phyloP scores from a whole-genome alignment of 92 coral and sea anemone genomes.

The Siderastrea radians region DNA sequence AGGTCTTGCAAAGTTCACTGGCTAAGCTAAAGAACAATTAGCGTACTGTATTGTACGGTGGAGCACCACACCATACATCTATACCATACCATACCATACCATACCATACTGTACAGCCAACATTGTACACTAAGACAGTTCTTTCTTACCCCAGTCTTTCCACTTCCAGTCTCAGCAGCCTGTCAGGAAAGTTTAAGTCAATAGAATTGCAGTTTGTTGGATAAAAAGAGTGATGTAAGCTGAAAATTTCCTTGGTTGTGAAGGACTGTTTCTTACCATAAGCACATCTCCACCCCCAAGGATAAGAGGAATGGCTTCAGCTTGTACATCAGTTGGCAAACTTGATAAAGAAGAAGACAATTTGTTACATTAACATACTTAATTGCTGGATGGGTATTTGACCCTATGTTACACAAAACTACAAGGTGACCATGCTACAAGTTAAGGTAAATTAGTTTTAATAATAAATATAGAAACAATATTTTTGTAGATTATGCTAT shows the following conservation, averaged over 20 bases:
- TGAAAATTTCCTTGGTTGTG: neutral
- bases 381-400: no score
- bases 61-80: no score
- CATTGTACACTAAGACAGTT: neutral
- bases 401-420: no score
- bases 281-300: constrained; percentile 99
- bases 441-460: no score
- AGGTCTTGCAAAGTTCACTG: no score
- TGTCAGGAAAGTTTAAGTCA: constrained; percentile 12
- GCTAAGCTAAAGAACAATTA: no score
- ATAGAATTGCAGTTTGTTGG: no score
- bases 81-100: neutral
- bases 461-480: no score
- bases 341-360: constrained; percentile 34
- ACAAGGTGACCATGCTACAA: no score
- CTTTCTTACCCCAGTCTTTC: constrained; percentile 95
- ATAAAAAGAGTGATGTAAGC: neutral
- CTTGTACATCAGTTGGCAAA: constrained; percentile 98
- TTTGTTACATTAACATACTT: neutral
- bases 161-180: constrained; percentile 99
- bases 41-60: no score
- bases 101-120: no score
- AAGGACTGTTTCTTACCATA: constrained; percentile 73
- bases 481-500: no score
- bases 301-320: constrained; percentile 97